Percentiles rank a stretch among this genome's conserved stretches.
These are phyloP conservation scores for Takifugu flavidus DNA, from an alignment of 2,113 vertebrate species.

Conservation along the genomic window DNA sequence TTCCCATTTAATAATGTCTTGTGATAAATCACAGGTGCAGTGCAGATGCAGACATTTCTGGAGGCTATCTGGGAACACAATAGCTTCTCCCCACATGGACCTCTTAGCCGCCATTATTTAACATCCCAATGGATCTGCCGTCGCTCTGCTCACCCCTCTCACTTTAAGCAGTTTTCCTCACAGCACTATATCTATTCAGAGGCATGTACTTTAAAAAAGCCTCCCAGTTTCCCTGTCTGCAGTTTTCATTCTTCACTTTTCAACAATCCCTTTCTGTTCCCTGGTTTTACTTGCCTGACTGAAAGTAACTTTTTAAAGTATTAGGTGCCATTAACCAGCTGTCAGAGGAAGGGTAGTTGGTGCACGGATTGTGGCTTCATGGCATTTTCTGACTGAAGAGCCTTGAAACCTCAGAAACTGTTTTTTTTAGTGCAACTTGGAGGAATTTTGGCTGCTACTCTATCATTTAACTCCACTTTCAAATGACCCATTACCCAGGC, in stretches of 20 bases:
- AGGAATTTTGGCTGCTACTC: slow-evolving; percentile 23
- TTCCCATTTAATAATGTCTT: slow-evolving; percentile 5
- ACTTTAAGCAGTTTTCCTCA: slow-evolving; percentile 40
- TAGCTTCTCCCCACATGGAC: slow-evolving; percentile 14
- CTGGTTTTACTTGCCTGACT: slow-evolving; percentile 12
- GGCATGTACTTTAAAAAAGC: not conserved
- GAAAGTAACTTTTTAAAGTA: slow-evolving; percentile 47
- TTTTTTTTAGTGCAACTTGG: not conserved
- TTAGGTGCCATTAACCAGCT: slow-evolving; percentile 43
- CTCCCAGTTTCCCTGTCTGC: not conserved
- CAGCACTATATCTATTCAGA: slow-evolving; percentile 24
- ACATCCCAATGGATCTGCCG: slow-evolving; percentile 4
- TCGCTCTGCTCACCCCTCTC: slow-evolving; percentile 15
- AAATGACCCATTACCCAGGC: slow-evolving; percentile 46
- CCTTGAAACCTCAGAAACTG: not conserved
- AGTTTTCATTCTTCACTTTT: slow-evolving; percentile 20
- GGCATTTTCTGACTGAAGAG: slow-evolving; percentile 19
- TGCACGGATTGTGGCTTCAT: slow-evolving; percentile 41
- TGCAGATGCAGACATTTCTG: slow-evolving; percentile 18
- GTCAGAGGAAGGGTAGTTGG: slow-evolving; percentile 30
- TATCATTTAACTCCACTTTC: slow-evolving; percentile 50
- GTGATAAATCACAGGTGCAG: slow-evolving; percentile 26
- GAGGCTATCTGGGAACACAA: slow-evolving; percentile 27
- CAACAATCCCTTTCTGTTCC: slow-evolving; percentile 17
- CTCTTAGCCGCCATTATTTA: slow-evolving; percentile 28